Evolutionary conservation across 2,888 invertebrate genomes (phyloP).

Genomic region (Lasioglossum figueresi): DNA sequence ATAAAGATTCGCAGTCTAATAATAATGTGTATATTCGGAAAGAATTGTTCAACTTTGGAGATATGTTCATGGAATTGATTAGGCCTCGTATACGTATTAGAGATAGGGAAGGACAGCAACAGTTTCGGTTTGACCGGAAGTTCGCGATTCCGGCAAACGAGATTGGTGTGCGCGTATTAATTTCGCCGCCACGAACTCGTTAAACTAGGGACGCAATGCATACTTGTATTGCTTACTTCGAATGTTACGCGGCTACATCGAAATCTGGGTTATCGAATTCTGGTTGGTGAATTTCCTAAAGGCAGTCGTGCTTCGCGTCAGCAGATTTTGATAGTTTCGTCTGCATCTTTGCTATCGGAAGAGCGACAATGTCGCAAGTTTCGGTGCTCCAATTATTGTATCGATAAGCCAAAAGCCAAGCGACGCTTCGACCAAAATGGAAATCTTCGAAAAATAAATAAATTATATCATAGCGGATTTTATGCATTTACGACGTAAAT

Average conservation of each 20-base stretch:
- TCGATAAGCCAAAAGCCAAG: not conserved
- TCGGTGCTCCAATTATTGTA: constrained; percentile 1
- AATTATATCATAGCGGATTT: not conserved
- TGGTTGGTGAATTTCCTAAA: constrained; percentile 45
- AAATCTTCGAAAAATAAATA: not conserved
- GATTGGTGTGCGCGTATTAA: constrained; percentile 46
- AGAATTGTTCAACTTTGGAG: not conserved
- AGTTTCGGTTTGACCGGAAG: constrained; percentile 45
- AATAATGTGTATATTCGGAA: not conserved
- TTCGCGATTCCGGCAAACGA: constrained; percentile 43
- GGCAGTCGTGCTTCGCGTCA: constrained; percentile 31
- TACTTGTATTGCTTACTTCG: constrained; percentile 48
- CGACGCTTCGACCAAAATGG: not conserved
- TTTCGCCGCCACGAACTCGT: constrained; percentile 46
- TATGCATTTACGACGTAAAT: too few species aligned
- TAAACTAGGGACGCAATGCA: constrained; percentile 33
- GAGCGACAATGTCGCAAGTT: not conserved
- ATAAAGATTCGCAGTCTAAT: not conserved
- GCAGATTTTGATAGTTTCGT: constrained; percentile 46
- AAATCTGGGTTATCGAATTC: constrained; percentile 57
- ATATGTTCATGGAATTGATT: not conserved
- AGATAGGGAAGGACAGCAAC: constrained; percentile 20
- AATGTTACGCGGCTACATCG: constrained; percentile 47
- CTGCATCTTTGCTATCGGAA: constrained; percentile 27
- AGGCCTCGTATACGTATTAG: not conserved